Evolutionary conservation across 2,888 invertebrate genomes (phyloP).

Genomic region (Heliconius aoede): DNA sequence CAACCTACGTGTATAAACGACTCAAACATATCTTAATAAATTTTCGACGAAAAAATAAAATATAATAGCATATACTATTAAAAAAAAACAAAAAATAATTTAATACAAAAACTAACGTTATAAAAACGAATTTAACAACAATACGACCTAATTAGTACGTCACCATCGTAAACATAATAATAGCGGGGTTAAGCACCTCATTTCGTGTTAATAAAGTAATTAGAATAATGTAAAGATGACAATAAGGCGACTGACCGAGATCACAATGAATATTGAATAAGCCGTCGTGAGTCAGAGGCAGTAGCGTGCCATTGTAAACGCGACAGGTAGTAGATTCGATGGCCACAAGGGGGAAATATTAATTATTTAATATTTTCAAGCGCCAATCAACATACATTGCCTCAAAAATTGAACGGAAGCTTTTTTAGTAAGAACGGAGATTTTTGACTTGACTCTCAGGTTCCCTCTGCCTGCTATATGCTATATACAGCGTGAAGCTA

Average conservation of each 20-base stretch:
- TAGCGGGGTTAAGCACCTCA: slow-evolving; percentile 38
- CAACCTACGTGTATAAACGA: no score
- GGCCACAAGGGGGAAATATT: no score
- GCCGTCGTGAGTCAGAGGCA: neutral
- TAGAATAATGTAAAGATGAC: slow-evolving; percentile 39
- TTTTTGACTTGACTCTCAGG: no score
- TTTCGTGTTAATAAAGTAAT: slow-evolving; percentile 44
- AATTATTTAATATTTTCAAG: no score
- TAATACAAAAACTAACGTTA: neutral
- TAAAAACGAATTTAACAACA: neutral
- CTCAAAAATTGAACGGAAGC: no score
- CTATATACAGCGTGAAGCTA: no score
- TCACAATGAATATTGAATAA: slow-evolving; percentile 12
- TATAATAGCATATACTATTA: neutral
- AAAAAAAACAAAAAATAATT: neutral
- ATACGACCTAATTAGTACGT: slow-evolving; percentile 5
- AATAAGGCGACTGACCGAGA: slow-evolving; percentile 26
- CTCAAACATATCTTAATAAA: no score
- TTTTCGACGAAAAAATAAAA: neutral
- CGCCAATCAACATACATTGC: no score
- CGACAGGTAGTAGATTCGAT: neutral
- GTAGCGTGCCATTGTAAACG: neutral
- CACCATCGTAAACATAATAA: slow-evolving; percentile 30
- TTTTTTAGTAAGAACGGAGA: no score
- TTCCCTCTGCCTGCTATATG: no score